Evolutionary conservation across 2,797 vertebrate genomes (phyloP), one percentile per base, ranked within the genome.

Genomic region (Clarias fuscus): DNA sequence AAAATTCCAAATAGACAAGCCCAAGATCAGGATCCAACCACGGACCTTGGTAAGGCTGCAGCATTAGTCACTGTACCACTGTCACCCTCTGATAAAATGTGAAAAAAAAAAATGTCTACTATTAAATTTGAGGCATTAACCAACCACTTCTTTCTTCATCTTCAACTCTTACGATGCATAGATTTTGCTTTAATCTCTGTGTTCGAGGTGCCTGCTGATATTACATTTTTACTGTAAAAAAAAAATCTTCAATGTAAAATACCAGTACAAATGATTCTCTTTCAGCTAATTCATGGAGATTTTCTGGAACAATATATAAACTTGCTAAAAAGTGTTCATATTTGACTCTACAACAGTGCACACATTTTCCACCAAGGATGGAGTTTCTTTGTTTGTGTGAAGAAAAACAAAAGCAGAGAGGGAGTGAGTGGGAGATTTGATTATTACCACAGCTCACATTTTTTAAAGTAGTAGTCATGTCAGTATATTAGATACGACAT

Each of bases 381-480:
- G 11, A 30, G 17, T n/a, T 73, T 73, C 14, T 78, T 84, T 87
- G 75, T 80, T 87, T 48, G 40, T 72, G 53, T 11, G 24, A 11
- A 37, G 22, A 6, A 67, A 72, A 73, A 76, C 17, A 65, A 56
- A 73, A 58, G 30, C 67, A 48, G 53, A 17, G 59, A 56, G 37
- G 48, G 27, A n/a, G 43, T 62, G 43, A 84, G 70, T 68, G 59
- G 70, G 77, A 75, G 80, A 37, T 64, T 17, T 24, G 30, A 84
- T 81, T 75, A 84, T 87, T 75, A 83, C n/a, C 68, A 77, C 85
- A 82, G 40, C 43, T 85, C 85, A 83, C 27, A 56, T 71, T 59
- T 80, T 53, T 61, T 61, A 40, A 48, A 85, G 70, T 18, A 58
- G 30, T 58, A 22, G 61, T 76, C 20, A 76, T 88, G 65, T 81